Evolutionary conservation across 2,888 invertebrate genomes (phyloP).

Genomic region (Salticus scenicus): DNA sequence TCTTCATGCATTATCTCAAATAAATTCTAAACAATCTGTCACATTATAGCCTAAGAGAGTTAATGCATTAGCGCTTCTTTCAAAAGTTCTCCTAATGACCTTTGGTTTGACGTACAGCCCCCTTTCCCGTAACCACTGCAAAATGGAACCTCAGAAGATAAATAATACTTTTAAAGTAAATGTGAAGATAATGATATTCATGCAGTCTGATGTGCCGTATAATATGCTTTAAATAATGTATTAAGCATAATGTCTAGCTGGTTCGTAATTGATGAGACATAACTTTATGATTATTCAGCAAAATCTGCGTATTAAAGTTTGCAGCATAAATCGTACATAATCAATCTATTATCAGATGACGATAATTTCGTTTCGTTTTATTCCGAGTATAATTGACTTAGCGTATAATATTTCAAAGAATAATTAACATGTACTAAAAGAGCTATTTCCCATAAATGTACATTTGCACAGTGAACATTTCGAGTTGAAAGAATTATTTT

Average conservation of each 20-base stretch:
- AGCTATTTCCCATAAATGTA: no score
- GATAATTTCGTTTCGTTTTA: background rate
- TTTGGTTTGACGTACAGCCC: no score
- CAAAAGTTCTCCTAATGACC: no score
- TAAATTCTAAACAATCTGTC: no score
- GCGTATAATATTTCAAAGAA: background rate
- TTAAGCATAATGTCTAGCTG: background rate
- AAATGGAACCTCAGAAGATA: background rate
- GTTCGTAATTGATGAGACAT: background rate
- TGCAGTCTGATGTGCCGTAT: background rate
- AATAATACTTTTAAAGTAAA: background rate
- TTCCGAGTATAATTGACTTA: background rate
- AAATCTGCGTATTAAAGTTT: background rate
- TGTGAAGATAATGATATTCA: conserved; percentile 8
- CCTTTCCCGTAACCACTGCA: no score
- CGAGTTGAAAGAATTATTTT: no score
- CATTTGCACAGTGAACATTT: no score
- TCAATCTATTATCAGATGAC: background rate
- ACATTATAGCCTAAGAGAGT: no score
- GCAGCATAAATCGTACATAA: background rate
- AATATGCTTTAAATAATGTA: background rate
- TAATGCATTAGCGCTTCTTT: no score
- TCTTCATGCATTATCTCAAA: no score
- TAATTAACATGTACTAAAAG: background rate
- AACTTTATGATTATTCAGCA: background rate